Base-by-base conservation (phyloP, 2,888 invertebrate species). In the Tricholauxania praeusta region DNA sequence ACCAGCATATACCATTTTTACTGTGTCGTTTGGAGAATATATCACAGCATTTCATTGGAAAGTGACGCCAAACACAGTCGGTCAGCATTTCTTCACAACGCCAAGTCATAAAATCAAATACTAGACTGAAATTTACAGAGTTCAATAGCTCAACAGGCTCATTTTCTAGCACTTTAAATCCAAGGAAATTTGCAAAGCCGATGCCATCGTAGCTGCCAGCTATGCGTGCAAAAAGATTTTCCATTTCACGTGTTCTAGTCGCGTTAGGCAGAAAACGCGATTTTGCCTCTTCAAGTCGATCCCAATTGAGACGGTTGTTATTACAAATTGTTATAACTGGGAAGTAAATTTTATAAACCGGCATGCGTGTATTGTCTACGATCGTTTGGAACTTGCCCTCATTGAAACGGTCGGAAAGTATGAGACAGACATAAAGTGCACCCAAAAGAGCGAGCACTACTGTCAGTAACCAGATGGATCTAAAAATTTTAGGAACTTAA, bases 1-100 rank as follows among this genome's bases (percentile, higher is more conserved):
- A 80, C 83, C 87, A 88, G 73, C 89, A 89, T 12, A 88, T 79
- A 0, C 89, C 89, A 72, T 84, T 85, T 75, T 88, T 88, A 47
- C 87, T 87, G 74, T 83, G 86, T 51, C 88, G 87, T 59, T 83
- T 80, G 8, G 87, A 85, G 75, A 89, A 89, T 48, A 88, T 82
- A 14, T 87, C 85, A 76, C 89, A 89, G 75, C 89, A 89, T 39
- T 88, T 80, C 53, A 86, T 79, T 14, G 81, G 69, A 59, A 78
- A 75, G 75, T 86, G 83, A 2, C 88, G 83, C 89, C 89, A 89
- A 78, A 84, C 84, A 75, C 89, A 89, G 7, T 81, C 73, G 0
- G 77, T 73, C 8, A 86, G 69, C 6, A 89, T 63, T 55, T 89
- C 89, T 10, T 88, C 84, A 76, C 89, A 89, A 4, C 78, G 81